Evolutionary conservation across 2,888 invertebrate genomes (phyloP).

Genomic region (Spisula solida): DNA sequence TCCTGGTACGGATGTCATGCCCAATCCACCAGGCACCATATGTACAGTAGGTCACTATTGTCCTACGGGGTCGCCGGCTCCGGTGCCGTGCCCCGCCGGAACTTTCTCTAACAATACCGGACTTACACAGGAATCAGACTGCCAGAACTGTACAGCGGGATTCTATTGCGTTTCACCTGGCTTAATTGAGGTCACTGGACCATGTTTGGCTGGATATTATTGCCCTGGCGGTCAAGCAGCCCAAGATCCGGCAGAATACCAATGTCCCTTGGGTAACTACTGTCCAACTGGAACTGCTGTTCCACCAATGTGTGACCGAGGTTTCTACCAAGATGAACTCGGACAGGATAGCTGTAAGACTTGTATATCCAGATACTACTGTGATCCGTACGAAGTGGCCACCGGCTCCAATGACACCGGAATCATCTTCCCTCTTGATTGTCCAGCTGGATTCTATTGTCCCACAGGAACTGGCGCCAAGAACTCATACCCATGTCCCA

Average conservation of each 20-base stretch:
- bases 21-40: conserved; percentile 76
- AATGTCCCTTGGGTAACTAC: conserved; percentile 82
- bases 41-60: conserved; percentile 85
- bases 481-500: conserved; percentile 82
- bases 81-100: conserved; percentile 82
- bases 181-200: conserved; percentile 77
- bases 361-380: conserved; percentile 83
- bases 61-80: conserved; percentile 78
- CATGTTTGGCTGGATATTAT: conserved; percentile 83
- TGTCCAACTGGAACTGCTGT: conserved; percentile 82
- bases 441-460: conserved; percentile 84
- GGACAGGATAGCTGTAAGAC: conserved; percentile 76
- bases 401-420: conserved; percentile 81
- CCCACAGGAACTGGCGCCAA: conserved; percentile 81
- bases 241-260: conserved; percentile 76
- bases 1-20: conserved; percentile 79
- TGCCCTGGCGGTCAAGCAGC: conserved; percentile 85
- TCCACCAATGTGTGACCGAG: conserved; percentile 82
- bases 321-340: conserved; percentile 78
- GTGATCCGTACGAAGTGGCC: conserved; percentile 83
- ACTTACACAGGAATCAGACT: conserved; percentile 82
- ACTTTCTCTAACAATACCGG: conserved; percentile 85
- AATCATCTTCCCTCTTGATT: conserved; percentile 79
- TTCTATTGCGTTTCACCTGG: conserved; percentile 83
- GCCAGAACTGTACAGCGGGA: conserved; percentile 85